Conservation (phyloP, 2,797 vertebrate species). For the Coregonus suidteri region DNA sequence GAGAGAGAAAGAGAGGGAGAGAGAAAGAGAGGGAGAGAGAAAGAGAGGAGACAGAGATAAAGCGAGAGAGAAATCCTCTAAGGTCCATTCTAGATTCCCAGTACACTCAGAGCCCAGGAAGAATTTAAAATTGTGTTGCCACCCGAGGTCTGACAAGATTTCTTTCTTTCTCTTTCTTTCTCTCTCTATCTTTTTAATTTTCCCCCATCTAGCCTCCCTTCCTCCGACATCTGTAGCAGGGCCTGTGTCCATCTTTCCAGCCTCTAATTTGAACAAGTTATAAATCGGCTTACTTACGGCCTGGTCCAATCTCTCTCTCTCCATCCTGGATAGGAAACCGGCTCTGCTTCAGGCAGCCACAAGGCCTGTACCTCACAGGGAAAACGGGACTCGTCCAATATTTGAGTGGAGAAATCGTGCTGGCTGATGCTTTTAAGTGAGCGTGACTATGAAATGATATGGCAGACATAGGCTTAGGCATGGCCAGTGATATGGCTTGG, state of each 20-base stretch:
- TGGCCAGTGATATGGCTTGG: background rate
- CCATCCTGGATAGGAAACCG: background rate
- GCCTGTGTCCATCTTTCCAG: slow-evolving; percentile 5
- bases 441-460: background rate
- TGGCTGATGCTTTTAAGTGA: slow-evolving; percentile 2
- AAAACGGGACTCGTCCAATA: background rate
- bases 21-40: background rate
- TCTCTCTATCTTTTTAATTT: background rate
- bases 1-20: background rate
- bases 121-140: background rate
- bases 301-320: background rate
- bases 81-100: background rate
- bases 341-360: background rate
- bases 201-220: background rate
- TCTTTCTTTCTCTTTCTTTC: background rate
- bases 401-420: background rate
- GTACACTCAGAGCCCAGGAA: background rate
- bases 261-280: slow-evolving; percentile 13
- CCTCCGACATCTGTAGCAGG: background rate
- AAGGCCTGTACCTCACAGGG: background rate
- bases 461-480: background rate
- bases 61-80: too few relatives aligned
- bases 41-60: background rate
- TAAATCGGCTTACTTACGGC: slow-evolving; percentile 19
- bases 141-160: background rate